Conservation (phyloP, 2,113 vertebrate genomes). For the Ophthalmolycus amberensis region DNA sequence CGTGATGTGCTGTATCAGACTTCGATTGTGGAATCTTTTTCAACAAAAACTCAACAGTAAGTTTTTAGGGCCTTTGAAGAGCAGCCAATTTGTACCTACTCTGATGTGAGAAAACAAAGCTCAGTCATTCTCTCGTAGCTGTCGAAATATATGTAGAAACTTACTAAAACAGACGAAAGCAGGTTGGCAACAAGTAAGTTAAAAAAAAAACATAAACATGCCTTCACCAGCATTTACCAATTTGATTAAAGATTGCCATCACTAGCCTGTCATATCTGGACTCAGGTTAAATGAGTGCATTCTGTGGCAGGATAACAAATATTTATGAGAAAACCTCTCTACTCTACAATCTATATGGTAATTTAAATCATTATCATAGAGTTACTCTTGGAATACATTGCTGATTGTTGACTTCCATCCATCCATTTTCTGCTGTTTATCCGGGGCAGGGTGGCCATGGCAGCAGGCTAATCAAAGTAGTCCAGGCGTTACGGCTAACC, state of each 20-base stretch:
- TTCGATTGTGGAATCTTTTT: neutral
- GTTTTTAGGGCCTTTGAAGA: neutral
- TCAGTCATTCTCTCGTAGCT: neutral
- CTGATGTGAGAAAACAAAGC: neutral
- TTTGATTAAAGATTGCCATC: conserved; percentile 19
- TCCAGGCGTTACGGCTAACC: neutral
- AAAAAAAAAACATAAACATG: neutral
- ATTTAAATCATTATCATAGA: conserved; percentile 30
- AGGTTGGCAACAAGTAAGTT: neutral
- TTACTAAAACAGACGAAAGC: conserved; percentile 10
- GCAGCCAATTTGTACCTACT: neutral
- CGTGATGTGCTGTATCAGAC: neutral
- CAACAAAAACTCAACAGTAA: neutral
- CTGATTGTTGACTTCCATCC: conserved; percentile 27
- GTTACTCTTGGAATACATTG: conserved; percentile 22
- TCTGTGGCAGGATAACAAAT: conserved; percentile 4
- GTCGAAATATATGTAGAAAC: neutral
- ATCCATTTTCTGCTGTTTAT: conserved; percentile 3
- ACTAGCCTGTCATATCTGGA: neutral
- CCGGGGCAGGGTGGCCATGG: neutral
- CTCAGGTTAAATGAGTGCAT: conserved; percentile 5
- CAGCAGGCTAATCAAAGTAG: conserved; percentile 12
- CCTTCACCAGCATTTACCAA: neutral
- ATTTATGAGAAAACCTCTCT: conserved; percentile 17
- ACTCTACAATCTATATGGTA: conserved; percentile 42